Evolutionary conservation across 1,140 invertebrate species (phyloP), one percentile per base, ranked within the genome.

Genomic region (Saxidomus purpurata): DNA sequence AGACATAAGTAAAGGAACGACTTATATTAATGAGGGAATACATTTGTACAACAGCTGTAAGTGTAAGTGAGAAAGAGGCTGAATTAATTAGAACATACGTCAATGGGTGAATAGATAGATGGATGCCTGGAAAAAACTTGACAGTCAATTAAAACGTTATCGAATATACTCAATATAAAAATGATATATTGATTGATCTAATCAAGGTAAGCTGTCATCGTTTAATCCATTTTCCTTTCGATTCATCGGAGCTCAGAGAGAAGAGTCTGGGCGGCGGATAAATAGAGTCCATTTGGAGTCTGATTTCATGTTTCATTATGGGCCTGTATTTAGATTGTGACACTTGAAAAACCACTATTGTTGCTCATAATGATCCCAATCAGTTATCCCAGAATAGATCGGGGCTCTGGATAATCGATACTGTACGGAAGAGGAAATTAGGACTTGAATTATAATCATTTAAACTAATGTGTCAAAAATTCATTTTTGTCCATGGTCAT

Each of bases 381-480:
- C 59, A 67, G 36, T 82, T 82, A 59, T 82, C 15, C 49, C 52
- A 67, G 36, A 67, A 63, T 34, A n/a, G 55, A 47, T 22, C 36
- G 9, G 11, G 17, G 6, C 49, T n/a, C 25, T 0, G 8, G 76
- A 55, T 79, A 79, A 34, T 49, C 28, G 76, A 79, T 79, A 79
- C 19, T 9, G 19, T 82, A 43, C 17, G 69, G 63, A 74, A 69
- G 34, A 85, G 83, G 83, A 85, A 85, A 85, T 85, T 49, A 69
- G 40, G 61, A 15, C 47, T 52, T 71, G 49, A 85, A 74, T 85
- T 74, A 85, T 85, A 85, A 85, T 85, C 83, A 85, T 85, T 85
- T 85, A 74, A 85, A 76, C 61, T 74, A 85, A 85, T 85, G 83
- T 85, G 83, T 85, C 83, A 85, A 85, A 85, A 74, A 49, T 71